phyloP scores from a whole-genome alignment of 1,140 invertebrate species.

The Asbolus verrucosus region DNA sequence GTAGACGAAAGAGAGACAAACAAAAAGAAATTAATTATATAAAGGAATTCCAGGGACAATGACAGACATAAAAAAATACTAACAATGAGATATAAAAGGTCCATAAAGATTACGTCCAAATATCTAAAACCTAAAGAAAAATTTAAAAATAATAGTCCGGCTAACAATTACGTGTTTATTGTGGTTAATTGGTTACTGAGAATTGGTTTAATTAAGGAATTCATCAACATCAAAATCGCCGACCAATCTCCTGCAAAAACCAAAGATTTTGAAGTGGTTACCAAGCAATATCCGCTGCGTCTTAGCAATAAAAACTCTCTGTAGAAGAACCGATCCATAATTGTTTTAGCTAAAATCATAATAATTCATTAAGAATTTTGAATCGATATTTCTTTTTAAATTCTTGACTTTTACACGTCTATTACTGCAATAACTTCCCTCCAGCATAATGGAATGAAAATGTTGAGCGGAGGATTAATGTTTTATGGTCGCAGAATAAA shows the following conservation, averaged over 20 bases:
- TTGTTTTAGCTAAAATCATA: too few species aligned
- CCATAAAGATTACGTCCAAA: too few species aligned
- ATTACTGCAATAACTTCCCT: too few species aligned
- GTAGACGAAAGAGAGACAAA: too few species aligned
- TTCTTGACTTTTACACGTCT: conserved; percentile 10
- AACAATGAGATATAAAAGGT: too few species aligned
- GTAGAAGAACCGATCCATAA: too few species aligned
- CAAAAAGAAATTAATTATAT: too few species aligned
- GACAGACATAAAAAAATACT: too few species aligned
- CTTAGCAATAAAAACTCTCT: background rate
- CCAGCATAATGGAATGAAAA: background rate
- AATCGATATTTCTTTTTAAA: background rate
- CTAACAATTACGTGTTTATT: conserved; percentile 21
- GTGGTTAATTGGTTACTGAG: conserved; percentile 53
- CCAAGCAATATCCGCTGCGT: background rate
- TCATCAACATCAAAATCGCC: conserved; percentile 42
- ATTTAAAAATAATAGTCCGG: too few species aligned
- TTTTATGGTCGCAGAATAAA: conserved; percentile 14
- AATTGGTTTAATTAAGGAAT: conserved; percentile 55
- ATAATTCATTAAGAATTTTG: too few species aligned
- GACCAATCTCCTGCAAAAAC: conserved; percentile 10
- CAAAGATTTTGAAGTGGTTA: background rate
- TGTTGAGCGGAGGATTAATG: conserved; percentile 34
- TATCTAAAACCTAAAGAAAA: too few species aligned
- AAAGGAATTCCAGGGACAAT: too few species aligned